Percentiles rank a stretch among this genome's conserved stretches.
Conservation (phyloP, 2,113 vertebrate genomes). For the Atrichornis clamosus region DNA sequence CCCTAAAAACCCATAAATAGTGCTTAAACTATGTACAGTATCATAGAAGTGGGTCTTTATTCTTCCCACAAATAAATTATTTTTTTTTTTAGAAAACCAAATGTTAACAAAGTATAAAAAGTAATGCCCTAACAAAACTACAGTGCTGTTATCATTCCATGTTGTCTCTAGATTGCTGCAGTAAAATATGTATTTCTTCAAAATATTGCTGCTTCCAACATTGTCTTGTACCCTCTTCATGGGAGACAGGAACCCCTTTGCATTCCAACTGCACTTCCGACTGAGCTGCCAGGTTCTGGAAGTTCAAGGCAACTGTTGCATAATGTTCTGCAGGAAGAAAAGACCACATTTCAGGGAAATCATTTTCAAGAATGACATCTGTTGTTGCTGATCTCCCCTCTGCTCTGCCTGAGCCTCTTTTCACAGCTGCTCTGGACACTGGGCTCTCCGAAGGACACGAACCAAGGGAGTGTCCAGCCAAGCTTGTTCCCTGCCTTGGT, state of each 20-base stretch:
- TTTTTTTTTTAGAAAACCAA: constrained; percentile 1
- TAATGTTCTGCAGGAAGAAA: constrained; percentile 66
- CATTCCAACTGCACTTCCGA: constrained; percentile 66
- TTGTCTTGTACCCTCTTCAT: constrained; percentile 58
- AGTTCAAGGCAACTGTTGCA: constrained; percentile 63
- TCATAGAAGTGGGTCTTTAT: constrained; percentile 48
- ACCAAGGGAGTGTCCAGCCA: no score
- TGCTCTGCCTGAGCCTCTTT: background rate
- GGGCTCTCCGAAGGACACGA: background rate
- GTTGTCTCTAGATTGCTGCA: constrained; percentile 14
- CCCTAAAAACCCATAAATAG: constrained; percentile 18
- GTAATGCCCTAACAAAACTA: constrained; percentile 58
- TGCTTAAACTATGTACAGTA: constrained; percentile 25
- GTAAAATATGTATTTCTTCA: constrained; percentile 69
- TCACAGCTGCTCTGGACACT: background rate
- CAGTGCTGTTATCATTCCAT: background rate
- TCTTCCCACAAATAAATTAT: constrained; percentile 66
- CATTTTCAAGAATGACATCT: background rate
- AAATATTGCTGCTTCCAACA: constrained; percentile 74
- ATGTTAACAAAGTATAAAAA: constrained; percentile 54
- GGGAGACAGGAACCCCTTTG: constrained; percentile 59
- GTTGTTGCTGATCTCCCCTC: background rate
- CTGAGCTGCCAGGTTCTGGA: constrained; percentile 43
- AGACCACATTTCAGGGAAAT: background rate
- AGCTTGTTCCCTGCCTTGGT: background rate